Evolutionary conservation across 1,140 invertebrate species (phyloP).

Genomic region (Heliconius congener): DNA sequence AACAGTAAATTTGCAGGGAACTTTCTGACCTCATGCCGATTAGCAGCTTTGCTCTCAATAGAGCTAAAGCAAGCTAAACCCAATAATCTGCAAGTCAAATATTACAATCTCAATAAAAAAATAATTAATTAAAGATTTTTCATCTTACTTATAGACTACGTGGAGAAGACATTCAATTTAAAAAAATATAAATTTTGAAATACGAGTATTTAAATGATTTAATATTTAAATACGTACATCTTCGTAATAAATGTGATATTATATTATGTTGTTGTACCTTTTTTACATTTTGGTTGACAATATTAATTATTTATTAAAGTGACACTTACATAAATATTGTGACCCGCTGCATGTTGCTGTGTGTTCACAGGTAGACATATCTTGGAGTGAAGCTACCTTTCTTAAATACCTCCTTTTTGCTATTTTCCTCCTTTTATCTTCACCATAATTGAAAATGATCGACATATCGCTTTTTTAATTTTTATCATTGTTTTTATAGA

Average conservation of each 20-base stretch:
- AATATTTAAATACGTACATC: too few species aligned
- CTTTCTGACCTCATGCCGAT: slow-evolving; percentile 41
- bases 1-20: slow-evolving; percentile 40
- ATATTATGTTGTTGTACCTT: too few species aligned
- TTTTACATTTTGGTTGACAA: too few species aligned
- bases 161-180: too few species aligned
- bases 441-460: neutral
- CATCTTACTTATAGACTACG: too few species aligned
- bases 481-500: slow-evolving; percentile 6
- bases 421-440: neutral
- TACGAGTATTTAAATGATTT: too few species aligned
- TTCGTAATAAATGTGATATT: too few species aligned
- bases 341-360: neutral
- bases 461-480: neutral
- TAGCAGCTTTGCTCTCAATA: slow-evolving; percentile 18
- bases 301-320: neutral
- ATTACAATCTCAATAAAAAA: neutral
- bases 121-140: too few species aligned
- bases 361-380: neutral
- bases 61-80: slow-evolving; percentile 22
- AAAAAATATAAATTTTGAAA: too few species aligned
- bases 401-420: neutral
- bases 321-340: neutral
- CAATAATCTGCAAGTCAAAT: slow-evolving; percentile 7
- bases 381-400: neutral